Evolutionary conservation across 2,113 vertebrate genomes (phyloP).

Genomic region (Osmerus mordax): DNA sequence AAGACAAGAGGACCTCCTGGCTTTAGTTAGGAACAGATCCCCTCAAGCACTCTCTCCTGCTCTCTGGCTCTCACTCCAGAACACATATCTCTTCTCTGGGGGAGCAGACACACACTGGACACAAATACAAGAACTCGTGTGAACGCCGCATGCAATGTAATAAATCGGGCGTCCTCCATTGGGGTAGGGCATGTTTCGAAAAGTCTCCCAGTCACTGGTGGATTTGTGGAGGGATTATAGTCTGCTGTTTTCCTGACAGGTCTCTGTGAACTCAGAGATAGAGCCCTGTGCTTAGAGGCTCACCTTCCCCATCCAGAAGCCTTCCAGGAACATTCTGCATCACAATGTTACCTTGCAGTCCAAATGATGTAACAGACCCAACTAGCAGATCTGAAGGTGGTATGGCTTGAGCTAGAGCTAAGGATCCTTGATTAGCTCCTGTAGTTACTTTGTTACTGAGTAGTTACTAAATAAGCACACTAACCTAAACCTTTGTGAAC

Average conservation of each 20-base stretch:
- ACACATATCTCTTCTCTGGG: neutral
- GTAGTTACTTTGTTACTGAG: too few species aligned
- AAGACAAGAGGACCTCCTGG: neutral
- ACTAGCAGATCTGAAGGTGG: neutral
- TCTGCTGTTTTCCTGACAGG: too few species aligned
- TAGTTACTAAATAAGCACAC: too few species aligned
- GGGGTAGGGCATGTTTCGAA: too few species aligned
- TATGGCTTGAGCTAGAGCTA: too few species aligned
- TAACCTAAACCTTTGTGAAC: too few species aligned
- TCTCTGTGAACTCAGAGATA: neutral
- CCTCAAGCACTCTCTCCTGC: neutral
- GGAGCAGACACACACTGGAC: neutral
- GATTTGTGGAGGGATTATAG: too few species aligned
- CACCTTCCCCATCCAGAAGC: constrained; percentile 10
- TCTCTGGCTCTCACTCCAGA: constrained; percentile 8
- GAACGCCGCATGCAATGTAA: too few species aligned
- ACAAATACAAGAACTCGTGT: neutral
- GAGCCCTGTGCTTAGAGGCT: constrained; percentile 11
- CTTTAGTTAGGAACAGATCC: constrained; percentile 7
- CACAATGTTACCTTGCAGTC: constrained; percentile 13
- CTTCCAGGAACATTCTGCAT: constrained; percentile 4
- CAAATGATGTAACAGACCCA: neutral
- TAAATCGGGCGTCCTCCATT: too few species aligned
- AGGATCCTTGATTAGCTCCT: too few species aligned
- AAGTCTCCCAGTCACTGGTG: too few species aligned